These are phyloP conservation scores for Agapornis canus DNA, from an alignment of 2,797 vertebrate genomes.

Conservation along the genomic window DNA sequence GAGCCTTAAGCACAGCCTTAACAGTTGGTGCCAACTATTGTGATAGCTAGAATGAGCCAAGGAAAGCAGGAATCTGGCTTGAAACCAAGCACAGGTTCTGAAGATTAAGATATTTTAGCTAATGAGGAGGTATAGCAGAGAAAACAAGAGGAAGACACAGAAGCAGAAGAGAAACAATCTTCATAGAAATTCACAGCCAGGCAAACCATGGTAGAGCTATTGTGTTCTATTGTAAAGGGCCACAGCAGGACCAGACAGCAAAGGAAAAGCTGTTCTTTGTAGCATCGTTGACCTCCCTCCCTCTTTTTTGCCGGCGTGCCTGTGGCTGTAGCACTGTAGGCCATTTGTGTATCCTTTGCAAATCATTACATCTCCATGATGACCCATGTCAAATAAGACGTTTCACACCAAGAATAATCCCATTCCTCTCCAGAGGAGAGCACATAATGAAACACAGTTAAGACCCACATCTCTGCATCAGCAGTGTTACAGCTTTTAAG, in stretches of 20 bases:
- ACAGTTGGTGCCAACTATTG: slow-evolving; percentile 13
- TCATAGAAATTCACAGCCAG: neutral
- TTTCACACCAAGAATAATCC: neutral
- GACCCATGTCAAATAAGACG: neutral
- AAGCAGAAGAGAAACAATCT: neutral
- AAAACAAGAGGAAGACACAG: neutral
- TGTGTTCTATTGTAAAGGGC: neutral
- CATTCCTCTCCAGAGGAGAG: neutral
- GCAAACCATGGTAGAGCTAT: neutral
- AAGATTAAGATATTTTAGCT: slow-evolving; percentile 49
- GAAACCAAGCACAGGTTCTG: slow-evolving; percentile 25
- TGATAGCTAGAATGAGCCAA: slow-evolving; percentile 29
- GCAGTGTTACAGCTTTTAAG: fast-evolving
- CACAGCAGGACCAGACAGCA: neutral
- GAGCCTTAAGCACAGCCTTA: neutral
- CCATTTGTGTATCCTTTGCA: neutral
- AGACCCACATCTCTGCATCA: neutral
- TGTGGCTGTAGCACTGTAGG: neutral
- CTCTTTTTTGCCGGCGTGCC: neutral
- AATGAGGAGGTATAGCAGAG: neutral
- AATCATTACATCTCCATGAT: neutral
- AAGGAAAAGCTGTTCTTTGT: neutral
- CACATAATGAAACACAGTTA: neutral
- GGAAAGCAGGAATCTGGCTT: slow-evolving; percentile 39
- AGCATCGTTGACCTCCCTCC: neutral